phyloP scores from a whole-genome alignment of 2,888 invertebrate species.

The Mythimna loreyi region DNA sequence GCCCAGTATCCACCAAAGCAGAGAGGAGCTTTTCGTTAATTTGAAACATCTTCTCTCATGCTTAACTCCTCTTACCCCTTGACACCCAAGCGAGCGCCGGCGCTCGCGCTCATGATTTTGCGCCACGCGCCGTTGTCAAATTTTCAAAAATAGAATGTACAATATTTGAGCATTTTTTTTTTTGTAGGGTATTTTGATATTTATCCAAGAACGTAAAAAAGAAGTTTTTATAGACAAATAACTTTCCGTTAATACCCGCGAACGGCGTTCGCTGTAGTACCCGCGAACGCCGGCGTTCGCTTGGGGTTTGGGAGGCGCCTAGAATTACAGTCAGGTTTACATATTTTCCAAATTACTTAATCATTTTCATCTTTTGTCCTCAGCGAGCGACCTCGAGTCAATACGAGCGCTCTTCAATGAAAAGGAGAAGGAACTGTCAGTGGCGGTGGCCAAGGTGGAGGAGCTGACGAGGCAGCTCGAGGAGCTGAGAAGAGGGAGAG shows the following conservation, averaged over 20 bases:
- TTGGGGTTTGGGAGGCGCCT: background rate
- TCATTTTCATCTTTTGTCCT: constrained; percentile 71
- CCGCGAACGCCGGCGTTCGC: no score
- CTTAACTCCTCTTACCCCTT: background rate
- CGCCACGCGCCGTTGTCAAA: no score
- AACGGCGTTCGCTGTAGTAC: no score
- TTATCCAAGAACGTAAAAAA: no score
- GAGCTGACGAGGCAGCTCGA: constrained; percentile 98
- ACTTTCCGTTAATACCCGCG: no score
- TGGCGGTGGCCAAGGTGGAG: constrained; percentile 99
- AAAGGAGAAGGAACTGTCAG: constrained; percentile 98
- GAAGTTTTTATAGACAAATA: no score
- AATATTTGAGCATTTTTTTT: no score
- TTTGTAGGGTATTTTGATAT: no score
- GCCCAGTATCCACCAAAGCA: no score
- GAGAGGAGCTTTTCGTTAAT: background rate
- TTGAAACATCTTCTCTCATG: background rate
- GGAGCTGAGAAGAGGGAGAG: constrained; percentile 94
- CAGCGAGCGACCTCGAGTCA: constrained; percentile 98
- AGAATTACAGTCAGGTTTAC: background rate
- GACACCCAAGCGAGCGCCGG: no score
- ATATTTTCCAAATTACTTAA: background rate
- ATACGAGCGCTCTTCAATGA: constrained; percentile 99
- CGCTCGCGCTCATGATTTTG: no score
- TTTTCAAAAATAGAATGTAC: no score